Conservation (phyloP, 1,140 invertebrate species). For the Drosophila subpulchrella region DNA sequence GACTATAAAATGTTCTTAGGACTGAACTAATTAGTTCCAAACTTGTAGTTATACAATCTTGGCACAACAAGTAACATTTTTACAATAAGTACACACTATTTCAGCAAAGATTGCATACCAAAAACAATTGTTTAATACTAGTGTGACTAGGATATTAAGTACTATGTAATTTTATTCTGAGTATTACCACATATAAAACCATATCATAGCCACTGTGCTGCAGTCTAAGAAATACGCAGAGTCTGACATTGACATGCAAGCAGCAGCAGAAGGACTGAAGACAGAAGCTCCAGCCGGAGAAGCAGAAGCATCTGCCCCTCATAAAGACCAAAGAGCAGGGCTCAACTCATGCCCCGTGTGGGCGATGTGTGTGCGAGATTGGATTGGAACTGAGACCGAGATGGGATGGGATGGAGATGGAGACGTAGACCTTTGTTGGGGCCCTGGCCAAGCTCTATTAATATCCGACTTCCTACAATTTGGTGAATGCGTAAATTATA, state of each 20-base stretch:
- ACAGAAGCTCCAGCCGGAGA: constrained; percentile 15
- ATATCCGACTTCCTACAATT: constrained; percentile 77
- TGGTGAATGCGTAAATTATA: constrained; percentile 70
- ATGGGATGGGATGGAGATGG: constrained; percentile 8
- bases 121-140: too few relatives aligned
- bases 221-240: constrained; percentile 5
- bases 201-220: constrained; percentile 31
- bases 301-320: constrained; percentile 44
- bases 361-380: constrained; percentile 34
- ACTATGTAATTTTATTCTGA: too few relatives aligned
- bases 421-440: constrained; percentile 25
- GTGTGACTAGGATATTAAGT: not conserved
- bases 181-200: too few relatives aligned
- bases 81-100: too few relatives aligned
- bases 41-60: too few relatives aligned
- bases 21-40: too few relatives aligned
- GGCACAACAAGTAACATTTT: too few relatives aligned
- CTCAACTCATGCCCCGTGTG: constrained; percentile 56
- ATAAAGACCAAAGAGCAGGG: constrained; percentile 30
- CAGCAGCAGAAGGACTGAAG: constrained; percentile 26
- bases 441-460: constrained; percentile 53
- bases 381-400: constrained; percentile 18
- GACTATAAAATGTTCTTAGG: too few relatives aligned
- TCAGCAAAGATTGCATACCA: too few relatives aligned
- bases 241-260: constrained; percentile 71